Evolutionary conservation across 2,888 invertebrate species (phyloP), one percentile per base, ranked within the genome.

Genomic region (Epicampocera succincta): DNA sequence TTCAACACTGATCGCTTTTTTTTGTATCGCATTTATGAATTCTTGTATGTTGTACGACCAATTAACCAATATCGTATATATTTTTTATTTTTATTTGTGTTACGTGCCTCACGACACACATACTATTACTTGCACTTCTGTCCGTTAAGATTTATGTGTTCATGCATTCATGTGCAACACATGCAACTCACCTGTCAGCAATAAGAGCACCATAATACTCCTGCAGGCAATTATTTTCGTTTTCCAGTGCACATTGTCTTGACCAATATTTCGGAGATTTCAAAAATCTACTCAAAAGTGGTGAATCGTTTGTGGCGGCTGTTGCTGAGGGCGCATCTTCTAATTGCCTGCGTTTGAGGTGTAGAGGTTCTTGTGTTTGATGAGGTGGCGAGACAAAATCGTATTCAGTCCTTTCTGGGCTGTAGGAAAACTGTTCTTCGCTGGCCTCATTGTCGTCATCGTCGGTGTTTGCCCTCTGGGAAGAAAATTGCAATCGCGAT

Each of bases 141-240:
- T 9, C 6, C 19, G 17, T n/a, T 52, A 33, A 19, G 44, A 40
- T 60, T 44, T 65, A 46, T 54, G 38, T 54, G 40, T 42, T 6
- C 33, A 25, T 56, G 19, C 44, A 38, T 17, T 52, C 12, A 1
- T 54, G 46, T 12, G 52, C 50, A 58, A 52, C 63, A 52, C 68
- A 61, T 48, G 44, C 38, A 52, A 75, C 88, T 88, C 86, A 89
- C 89, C 88, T 89, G 87, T 85, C 85, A 38, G 87, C 86, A 74
- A 86, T 66, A 80, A 87, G 77, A 68, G 86, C 85, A 61, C 86
- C 86, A 83, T 85, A 86, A 85, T 87, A 87, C 60, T 87, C 86
- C 84, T 86, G 79, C 38, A 85, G 85, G 86, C 90, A 90, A 84
- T 87, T 84, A 68, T 74, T 86, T 79, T 83, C 82, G 69, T 76